Evolutionary conservation across 1,140 invertebrate genomes (phyloP).

Genomic region (Portunus trituberculatus): DNA sequence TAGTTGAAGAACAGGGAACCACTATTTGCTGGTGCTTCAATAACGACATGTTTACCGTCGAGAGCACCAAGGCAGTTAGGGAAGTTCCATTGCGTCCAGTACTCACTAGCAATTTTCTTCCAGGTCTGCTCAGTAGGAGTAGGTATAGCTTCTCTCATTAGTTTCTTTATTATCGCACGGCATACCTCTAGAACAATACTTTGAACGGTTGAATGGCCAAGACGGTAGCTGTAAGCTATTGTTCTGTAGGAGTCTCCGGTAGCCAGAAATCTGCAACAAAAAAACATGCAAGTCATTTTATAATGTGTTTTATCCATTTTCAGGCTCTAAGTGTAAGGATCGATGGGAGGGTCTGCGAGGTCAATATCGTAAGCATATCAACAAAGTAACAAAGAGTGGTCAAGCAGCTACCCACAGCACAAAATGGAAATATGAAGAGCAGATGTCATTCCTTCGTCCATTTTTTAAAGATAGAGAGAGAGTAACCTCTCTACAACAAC

Average conservation of each 20-base stretch:
- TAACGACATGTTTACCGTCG: constrained; percentile 81
- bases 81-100: constrained; percentile 79
- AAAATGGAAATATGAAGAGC: constrained; percentile 52
- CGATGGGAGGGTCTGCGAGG: constrained; percentile 38
- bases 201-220: too few species aligned
- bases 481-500: background rate
- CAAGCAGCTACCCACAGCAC: constrained; percentile 28
- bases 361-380: constrained; percentile 38
- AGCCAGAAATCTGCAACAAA: constrained; percentile 34
- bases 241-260: constrained; percentile 51
- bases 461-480: constrained; percentile 13
- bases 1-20: constrained; percentile 78
- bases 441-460: constrained; percentile 39
- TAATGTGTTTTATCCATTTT: background rate
- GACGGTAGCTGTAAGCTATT: too few species aligned
- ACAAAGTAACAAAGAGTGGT: constrained; percentile 29
- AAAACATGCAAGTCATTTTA: background rate
- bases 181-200: constrained; percentile 52
- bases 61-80: constrained; percentile 81
- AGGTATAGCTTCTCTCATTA: constrained; percentile 31
- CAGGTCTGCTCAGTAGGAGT: constrained; percentile 24
- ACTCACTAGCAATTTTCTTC: constrained; percentile 42
- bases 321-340: constrained; percentile 35
- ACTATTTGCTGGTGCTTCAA: constrained; percentile 78
- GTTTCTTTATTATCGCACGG: constrained; percentile 25